These are phyloP conservation scores for Papilio polytes DNA, from an alignment of 1,140 invertebrate species.

Conservation along the genomic window DNA sequence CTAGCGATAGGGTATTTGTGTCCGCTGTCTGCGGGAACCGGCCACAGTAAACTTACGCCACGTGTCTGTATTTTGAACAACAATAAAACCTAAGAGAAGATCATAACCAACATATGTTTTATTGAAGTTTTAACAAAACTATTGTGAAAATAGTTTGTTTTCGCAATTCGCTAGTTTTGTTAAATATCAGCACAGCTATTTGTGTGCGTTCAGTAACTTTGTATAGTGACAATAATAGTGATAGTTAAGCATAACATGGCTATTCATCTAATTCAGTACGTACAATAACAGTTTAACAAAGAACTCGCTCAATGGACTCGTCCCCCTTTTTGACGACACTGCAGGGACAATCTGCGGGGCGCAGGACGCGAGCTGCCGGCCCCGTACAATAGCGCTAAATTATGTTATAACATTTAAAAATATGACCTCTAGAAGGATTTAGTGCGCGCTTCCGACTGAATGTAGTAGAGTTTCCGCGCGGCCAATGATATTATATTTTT, in stretches of 20 bases:
- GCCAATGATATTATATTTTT: slow-evolving; percentile 24
- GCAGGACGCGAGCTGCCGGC: background rate
- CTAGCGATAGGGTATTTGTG: background rate
- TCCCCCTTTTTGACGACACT: background rate
- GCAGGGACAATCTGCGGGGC: background rate
- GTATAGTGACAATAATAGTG: slow-evolving; percentile 6
- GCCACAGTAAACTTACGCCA: slow-evolving; percentile 18
- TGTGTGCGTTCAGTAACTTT: background rate
- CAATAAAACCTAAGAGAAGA: background rate
- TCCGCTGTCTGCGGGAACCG: background rate
- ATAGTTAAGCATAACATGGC: background rate
- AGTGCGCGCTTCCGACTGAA: background rate
- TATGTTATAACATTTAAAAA: slow-evolving; percentile 34
- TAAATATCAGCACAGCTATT: background rate
- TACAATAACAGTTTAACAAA: slow-evolving; percentile 23
- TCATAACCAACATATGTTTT: background rate
- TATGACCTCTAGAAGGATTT: slow-evolving; percentile 28
- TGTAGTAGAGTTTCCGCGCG: slow-evolving; percentile 4
- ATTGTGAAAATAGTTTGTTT: background rate
- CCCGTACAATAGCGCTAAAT: slow-evolving; percentile 22
- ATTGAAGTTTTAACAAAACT: background rate
- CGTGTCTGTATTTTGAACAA: background rate
- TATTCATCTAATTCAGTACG: slow-evolving; percentile 10
- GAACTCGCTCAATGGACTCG: background rate
- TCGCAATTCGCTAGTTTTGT: background rate